Evolutionary conservation across 2,888 invertebrate genomes (phyloP), one percentile per base, ranked within the genome.

Genomic region (Craniophora ligustri): DNA sequence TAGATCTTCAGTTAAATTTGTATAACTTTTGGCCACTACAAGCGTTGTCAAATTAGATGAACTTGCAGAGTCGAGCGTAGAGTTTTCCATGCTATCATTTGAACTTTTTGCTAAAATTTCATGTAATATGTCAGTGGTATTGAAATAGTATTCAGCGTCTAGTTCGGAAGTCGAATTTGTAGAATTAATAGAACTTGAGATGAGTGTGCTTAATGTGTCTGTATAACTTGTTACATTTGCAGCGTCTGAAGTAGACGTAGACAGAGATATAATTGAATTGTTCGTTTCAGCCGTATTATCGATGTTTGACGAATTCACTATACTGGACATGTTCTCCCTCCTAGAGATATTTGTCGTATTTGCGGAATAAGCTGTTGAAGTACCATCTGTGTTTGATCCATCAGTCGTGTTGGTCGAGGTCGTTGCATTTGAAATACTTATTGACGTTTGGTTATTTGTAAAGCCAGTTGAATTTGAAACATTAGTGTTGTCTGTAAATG

Each of bases 381-480:
- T 47, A 38, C 51, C 48, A 1, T 56, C 45, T 19, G 31, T 50
- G 23, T 11, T 40, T 31, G 56, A 47, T 19, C 10, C 38, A 51
- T 68, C 68, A 41, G 40, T 53, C 7, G 38, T 48, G 10, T 47
- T 65, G 15, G 41, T 45, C 21, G 19, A 48, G 13, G 3, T 61
- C 7, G 36, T 48, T 15, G 48, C 35, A 16, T 51, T 48, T 14
- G 38, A 38, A 5, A 45, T 42, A 26, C n/a, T 51, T 28, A 46
- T 23, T 42, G 51, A 48, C 28, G 34, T 45, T 32, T 35, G 50
- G 31, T 40, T 51, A 18, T 13, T 57, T 5, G 36, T 48, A 11
- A 23, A 67, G 2, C 65, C 67, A 34, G 65, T 66, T 10, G 50
- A 45, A 32, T 66, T 66, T 19, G 67, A 56, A 41, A 21, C 2